A percentile compares a stretch with the other conserved stretches of the same genome.
These are phyloP conservation scores for Leuctra nigra DNA, from an alignment of 2,888 invertebrate genomes.

Conservation along the genomic window DNA sequence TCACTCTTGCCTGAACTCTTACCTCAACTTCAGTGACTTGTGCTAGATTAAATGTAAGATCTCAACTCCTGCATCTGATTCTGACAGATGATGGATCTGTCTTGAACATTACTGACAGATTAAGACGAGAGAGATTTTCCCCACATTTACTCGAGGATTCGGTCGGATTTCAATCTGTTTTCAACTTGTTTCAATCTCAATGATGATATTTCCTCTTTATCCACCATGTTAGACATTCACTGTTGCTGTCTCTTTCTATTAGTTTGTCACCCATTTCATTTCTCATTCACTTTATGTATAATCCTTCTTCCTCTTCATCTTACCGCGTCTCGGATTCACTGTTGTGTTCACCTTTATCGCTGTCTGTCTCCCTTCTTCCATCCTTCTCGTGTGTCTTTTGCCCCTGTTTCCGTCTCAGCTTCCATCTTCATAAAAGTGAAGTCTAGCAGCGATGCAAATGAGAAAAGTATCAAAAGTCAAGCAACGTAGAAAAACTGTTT, in stretches of 20 bases:
- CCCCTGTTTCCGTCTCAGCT: background rate
- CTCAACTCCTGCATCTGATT: too few relatives aligned
- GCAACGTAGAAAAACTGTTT: background rate
- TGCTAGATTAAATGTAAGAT: too few relatives aligned
- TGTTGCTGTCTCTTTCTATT: background rate
- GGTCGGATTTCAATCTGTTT: conserved; percentile 13
- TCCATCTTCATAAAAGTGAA: conserved; percentile 1
- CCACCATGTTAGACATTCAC: background rate
- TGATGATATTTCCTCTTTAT: conserved; percentile 15
- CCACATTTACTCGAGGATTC: conserved; percentile 4
- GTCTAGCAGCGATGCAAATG: conserved; percentile 1
- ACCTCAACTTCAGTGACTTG: too few relatives aligned
- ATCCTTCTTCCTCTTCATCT: conserved; percentile 3
- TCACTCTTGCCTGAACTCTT: too few relatives aligned
- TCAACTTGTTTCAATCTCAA: conserved; percentile 10
- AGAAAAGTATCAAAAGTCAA: background rate
- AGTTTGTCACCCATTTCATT: conserved; percentile 9
- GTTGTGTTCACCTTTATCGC: too few relatives aligned
- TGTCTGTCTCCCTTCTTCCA: too few relatives aligned
- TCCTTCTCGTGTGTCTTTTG: background rate
- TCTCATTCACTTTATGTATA: conserved; percentile 1
- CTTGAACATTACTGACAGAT: conserved; percentile 23
- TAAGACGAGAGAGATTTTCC: conserved; percentile 16
- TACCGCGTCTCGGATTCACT: too few relatives aligned
- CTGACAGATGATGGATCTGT: conserved; percentile 20